Conservation (phyloP, 2,113 vertebrate genomes). For the Lepidothrix coronata region DNA sequence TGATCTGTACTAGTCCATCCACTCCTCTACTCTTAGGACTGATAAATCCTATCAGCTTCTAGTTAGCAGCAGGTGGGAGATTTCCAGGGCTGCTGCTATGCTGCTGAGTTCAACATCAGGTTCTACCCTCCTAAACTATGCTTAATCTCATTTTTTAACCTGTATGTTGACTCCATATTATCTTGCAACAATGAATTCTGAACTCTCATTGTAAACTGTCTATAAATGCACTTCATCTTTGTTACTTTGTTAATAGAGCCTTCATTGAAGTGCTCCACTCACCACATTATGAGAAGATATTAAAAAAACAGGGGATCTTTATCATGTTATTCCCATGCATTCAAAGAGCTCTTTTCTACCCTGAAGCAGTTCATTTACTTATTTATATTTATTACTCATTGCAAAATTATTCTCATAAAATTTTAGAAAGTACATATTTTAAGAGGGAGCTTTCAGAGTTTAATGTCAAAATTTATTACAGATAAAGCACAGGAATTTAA, state of each 20-base stretch:
- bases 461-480: not conserved
- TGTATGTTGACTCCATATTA: not conserved
- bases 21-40: not conserved
- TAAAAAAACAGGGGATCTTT: not conserved
- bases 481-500: not conserved
- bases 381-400: not conserved
- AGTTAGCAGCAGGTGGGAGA: not conserved
- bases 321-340: not conserved
- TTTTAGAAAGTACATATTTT: not conserved
- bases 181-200: not conserved
- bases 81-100: not conserved
- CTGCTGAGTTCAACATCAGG: not conserved
- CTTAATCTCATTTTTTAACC: not conserved
- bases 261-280: not conserved
- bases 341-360: not conserved
- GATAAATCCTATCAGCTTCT: not conserved
- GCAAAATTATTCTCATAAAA: not conserved
- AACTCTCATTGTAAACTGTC: not conserved
- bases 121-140: not conserved
- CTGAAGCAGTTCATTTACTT: not conserved
- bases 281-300: not conserved
- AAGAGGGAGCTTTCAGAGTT: not conserved
- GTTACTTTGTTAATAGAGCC: not conserved
- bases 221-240: not conserved
- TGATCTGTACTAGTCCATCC: not conserved